A percentile compares a stretch with the other conserved stretches of the same genome.
Evolutionary conservation across 2,888 invertebrate species (phyloP).

Genomic region (Eupithecia pulchellata): DNA sequence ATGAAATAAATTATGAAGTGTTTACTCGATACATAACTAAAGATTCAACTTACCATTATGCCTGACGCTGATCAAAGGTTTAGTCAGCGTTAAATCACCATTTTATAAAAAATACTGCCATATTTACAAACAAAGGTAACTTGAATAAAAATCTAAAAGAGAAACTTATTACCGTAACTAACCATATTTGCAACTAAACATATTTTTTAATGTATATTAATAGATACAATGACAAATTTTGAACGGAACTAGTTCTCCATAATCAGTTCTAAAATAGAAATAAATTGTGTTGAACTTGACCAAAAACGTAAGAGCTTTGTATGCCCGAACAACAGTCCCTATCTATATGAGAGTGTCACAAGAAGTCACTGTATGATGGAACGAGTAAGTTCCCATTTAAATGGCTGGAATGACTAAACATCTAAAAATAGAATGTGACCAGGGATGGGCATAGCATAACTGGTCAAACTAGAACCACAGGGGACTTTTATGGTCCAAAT

Average conservation of each 20-base stretch:
- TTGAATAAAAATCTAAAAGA: not conserved
- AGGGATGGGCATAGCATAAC: constrained; percentile 70
- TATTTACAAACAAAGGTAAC: not conserved
- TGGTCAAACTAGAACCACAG: constrained; percentile 69
- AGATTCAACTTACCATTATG: not conserved
- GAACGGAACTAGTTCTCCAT: not conserved
- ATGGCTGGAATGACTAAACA: constrained; percentile 69
- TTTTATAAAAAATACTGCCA: not conserved
- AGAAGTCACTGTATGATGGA: not conserved
- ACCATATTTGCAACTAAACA: not conserved
- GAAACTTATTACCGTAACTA: not conserved
- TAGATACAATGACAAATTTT: constrained; percentile 2
- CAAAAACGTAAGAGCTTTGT: constrained; percentile 24
- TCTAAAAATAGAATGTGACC: constrained; percentile 70
- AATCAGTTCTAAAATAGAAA: constrained; percentile 23
- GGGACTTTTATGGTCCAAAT: constrained; percentile 65
- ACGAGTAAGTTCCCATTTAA: constrained; percentile 50
- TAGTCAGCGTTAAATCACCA: not conserved
- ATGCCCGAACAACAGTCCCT: constrained; percentile 29
- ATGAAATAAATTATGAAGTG: constrained; percentile 20
- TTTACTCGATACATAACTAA: not conserved
- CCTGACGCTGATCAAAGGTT: not conserved
- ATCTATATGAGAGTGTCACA: not conserved
- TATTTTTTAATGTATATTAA: not conserved
- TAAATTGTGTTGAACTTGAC: constrained; percentile 22